Base-by-base conservation (phyloP, 2,888 invertebrate species). In the Epicampocera succincta region DNA sequence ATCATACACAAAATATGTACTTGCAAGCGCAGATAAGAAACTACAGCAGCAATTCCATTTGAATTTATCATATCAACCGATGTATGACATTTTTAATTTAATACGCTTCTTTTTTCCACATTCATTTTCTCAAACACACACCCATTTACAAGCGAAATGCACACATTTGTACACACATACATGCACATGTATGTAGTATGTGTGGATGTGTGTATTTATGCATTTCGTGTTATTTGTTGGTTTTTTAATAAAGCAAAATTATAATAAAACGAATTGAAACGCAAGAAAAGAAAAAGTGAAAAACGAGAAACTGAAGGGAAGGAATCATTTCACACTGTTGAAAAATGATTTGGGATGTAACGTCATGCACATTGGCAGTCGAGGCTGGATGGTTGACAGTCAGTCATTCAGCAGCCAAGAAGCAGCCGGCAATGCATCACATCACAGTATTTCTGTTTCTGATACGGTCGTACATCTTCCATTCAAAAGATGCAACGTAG, bases 261-360 rank as follows among this genome's bases (percentile, higher is more conserved):
- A 21, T 15, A 54, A 54, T 25, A 58, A 21, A 17, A 17, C 25
- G 17, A 48, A 29, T 3, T 25, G 25, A 17, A 33, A 11, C n/a
- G n/a, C n/a, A n/a, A 25, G 17, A 3, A 58, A 15, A 29, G 58
- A 56, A 8, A 56, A 33, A 56, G 29, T 52, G 2, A 56, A 42
- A 65, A 56, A 42, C 11, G n/a, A 54, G 75, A 78, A 52, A 11
- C 40, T 44, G 68, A 81, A 74, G 80, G 83, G 84, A 74, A 78
- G 83, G 84, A 80, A 79, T 77, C 8, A 33, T 33, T 75, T 79
- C 85, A 87, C 86, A 87, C 87, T 85, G 85, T 85, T 86, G 85
- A 82, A 86, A 88, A 88, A 88, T 88, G 84, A 86, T 88, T 88
- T 88, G 88, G 88, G 88, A 88, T 87, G 88, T 87, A 88, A 87